A percentile compares a stretch with the other conserved stretches of the same genome.
These are phyloP conservation scores for Drosophila triauraria DNA, from an alignment of 1,140 invertebrate genomes.

Conservation along the genomic window DNA sequence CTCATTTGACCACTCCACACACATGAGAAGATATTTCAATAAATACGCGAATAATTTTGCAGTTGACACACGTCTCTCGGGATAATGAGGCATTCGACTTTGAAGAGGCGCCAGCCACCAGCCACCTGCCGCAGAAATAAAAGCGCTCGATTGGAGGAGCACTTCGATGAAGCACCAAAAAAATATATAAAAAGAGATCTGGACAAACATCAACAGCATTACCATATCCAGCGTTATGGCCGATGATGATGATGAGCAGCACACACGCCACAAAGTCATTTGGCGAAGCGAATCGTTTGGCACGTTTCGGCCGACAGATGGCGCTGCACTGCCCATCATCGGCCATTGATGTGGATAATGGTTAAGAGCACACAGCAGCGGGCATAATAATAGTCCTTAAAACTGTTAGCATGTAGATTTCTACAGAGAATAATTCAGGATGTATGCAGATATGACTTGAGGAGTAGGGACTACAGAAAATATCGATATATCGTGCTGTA, in stretches of 20 bases:
- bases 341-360: constrained; percentile 30
- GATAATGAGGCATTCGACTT: constrained; percentile 28
- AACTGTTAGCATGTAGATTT: no score
- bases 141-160: constrained; percentile 47
- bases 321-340: constrained; percentile 24
- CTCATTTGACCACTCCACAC: background rate
- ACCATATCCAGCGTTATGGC: constrained; percentile 26
- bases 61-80: constrained; percentile 31
- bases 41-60: constrained; percentile 14
- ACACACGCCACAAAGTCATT: constrained; percentile 71
- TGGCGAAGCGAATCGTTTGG: constrained; percentile 43
- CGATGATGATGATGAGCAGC: constrained; percentile 28
- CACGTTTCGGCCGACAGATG: constrained; percentile 57
- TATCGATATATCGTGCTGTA: no score
- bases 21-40: constrained; percentile 13
- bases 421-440: background rate
- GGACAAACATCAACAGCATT: constrained; percentile 38
- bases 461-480: no score
- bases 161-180: constrained; percentile 29
- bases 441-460: no score
- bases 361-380: background rate
- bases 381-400: background rate
- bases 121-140: constrained; percentile 52
- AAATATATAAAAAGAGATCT: constrained; percentile 21
- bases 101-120: constrained; percentile 44